Evolutionary conservation across 2,113 vertebrate species (phyloP), one percentile per base, ranked within the genome.

Genomic region (Tylochromis polylepis): DNA sequence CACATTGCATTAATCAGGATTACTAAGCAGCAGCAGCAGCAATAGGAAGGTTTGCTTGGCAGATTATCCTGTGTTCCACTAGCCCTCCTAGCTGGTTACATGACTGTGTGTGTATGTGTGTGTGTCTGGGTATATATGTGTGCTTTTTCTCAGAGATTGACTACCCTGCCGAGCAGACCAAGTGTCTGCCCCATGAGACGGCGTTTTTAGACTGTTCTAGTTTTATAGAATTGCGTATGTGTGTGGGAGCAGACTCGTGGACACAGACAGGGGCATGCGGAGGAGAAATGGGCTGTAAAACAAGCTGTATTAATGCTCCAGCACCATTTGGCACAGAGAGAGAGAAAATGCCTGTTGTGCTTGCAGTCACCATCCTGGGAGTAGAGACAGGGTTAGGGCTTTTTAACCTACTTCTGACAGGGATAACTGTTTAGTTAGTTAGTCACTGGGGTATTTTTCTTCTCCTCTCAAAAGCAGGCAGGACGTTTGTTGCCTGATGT

Each of bases 131-230:
- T n/a, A 29, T 70, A 41, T 24, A 18, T 22, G 22, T 16, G 31
- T 7, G 6, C 41, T 77, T 77, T 85, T 89, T 65, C 57, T 70
- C 55, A 72, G 31, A 80, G 91, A 92, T 88, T 86, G 88, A 83
- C 87, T 90, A 22, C 43, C 22, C 90, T 88, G 88, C 86, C 59
- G 85, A 89, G 88, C 88, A 89, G 91, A 89, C 87, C 41, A 67
- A 93, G 88, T 86, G 91, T 83, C 78, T 87, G 65, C 84, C 91
- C 88, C 90, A 31, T 86, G 91, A 94, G 93, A 91, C 78, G 22
- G 81, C 85, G 41, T 85, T 91, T 93, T 93, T 92, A 94, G 94
- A 83, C 86, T 91, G 91, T 87, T 93, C 93, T 87, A 94, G 55
- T 94, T 95, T 91, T 83, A 58, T 72, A 51, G 85, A 78, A 53